phyloP scores from a whole-genome alignment of 2,888 invertebrate genomes.

The Petrolisthes cinctipes region DNA sequence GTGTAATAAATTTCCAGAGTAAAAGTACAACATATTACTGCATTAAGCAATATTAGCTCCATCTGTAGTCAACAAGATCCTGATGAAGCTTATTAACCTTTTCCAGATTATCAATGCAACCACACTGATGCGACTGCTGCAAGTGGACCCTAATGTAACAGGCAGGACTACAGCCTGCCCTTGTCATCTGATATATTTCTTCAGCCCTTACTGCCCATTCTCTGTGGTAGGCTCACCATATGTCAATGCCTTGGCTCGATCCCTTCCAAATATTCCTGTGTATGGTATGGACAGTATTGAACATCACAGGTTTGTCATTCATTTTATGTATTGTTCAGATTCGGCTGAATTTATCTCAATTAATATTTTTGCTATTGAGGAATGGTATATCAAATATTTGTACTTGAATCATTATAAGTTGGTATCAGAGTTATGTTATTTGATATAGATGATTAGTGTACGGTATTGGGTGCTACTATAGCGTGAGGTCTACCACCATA shows the following conservation, averaged over 20 bases:
- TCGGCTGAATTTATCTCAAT: too few species aligned
- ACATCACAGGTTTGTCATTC: slow-evolving; percentile 60
- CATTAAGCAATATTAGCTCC: background rate
- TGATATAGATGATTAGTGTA: too few species aligned
- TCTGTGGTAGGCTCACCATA: slow-evolving; percentile 60
- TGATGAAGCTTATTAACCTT: background rate
- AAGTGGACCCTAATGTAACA: slow-evolving; percentile 55
- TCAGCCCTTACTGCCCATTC: slow-evolving; percentile 63
- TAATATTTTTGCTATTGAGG: too few species aligned
- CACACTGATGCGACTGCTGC: slow-evolving; percentile 48
- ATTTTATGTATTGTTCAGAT: background rate
- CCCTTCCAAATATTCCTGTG: slow-evolving; percentile 58
- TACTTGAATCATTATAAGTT: too few species aligned
- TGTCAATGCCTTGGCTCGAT: slow-evolving; percentile 62
- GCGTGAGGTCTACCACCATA: too few species aligned
- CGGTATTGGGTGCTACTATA: too few species aligned
- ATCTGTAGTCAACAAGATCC: background rate
- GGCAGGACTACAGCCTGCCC: slow-evolving; percentile 47
- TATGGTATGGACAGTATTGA: slow-evolving; percentile 63
- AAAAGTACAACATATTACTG: background rate
- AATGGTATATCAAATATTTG: too few species aligned
- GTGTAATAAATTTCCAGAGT: background rate
- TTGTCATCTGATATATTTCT: slow-evolving; percentile 62
- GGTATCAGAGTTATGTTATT: too few species aligned
- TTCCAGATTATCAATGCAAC: slow-evolving; percentile 64